Evolutionary conservation across 23 tunicate genomes (phyloP).

Genomic region (Aplidium turbinatum): DNA sequence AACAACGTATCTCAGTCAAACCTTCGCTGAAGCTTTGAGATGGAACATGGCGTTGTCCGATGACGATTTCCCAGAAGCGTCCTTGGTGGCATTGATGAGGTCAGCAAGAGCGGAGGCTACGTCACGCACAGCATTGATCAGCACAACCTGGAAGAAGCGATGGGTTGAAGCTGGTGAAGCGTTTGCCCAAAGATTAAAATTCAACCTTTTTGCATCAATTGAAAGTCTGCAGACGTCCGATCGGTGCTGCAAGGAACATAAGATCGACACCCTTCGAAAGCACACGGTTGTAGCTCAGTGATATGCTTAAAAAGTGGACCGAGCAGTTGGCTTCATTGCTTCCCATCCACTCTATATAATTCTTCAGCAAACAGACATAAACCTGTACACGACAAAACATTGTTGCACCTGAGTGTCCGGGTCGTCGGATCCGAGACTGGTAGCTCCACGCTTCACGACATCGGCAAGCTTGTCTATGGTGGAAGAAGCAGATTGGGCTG

Average conservation of each 20-base stretch:
- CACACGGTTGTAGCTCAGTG: too few relatives aligned
- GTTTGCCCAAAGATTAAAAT: too few relatives aligned
- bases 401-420: conserved; percentile 69
- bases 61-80: conserved; percentile 74
- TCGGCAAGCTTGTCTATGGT: conserved; percentile 71
- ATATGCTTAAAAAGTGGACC: too few relatives aligned
- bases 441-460: conserved; percentile 74
- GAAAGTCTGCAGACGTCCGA: too few relatives aligned
- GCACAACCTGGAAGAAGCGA: conserved; percentile 38
- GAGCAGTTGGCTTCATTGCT: too few relatives aligned
- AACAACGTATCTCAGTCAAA: background rate
- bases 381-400: background rate
- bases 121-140: conserved; percentile 83
- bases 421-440: conserved; percentile 83
- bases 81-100: conserved; percentile 83
- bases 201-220: too few relatives aligned
- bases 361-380: too few relatives aligned
- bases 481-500: conserved; percentile 69
- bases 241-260: too few relatives aligned
- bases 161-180: background rate
- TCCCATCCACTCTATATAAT: too few relatives aligned
- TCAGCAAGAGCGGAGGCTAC: conserved; percentile 78
- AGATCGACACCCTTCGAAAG: too few relatives aligned
- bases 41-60: conserved; percentile 62
- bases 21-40: conserved; percentile 86